These are phyloP conservation scores for Lapara coniferarum DNA, from an alignment of 2,888 invertebrate genomes.

Conservation along the genomic window DNA sequence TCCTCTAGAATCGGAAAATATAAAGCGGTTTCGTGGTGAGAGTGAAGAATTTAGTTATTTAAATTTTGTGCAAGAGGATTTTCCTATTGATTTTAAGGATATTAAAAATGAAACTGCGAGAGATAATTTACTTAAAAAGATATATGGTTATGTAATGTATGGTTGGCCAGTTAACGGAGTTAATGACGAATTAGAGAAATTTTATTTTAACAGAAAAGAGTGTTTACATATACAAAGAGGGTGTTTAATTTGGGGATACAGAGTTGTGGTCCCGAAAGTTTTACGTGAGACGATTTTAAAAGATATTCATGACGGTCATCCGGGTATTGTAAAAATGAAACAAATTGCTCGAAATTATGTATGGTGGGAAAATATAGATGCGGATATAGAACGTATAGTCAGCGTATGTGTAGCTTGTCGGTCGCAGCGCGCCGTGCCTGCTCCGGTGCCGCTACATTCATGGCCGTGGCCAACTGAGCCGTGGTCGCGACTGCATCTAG, in stretches of 20 bases:
- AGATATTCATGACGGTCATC: constrained; percentile 15
- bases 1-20: background rate
- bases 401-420: background rate
- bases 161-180: background rate
- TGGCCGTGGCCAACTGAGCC: background rate
- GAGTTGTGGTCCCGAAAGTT: background rate
- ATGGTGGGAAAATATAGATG: background rate
- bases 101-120: background rate
- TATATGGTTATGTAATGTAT: background rate
- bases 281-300: background rate
- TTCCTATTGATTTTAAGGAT: background rate
- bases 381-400: background rate
- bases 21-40: too few species aligned
- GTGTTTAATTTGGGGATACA: background rate
- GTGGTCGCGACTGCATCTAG: background rate
- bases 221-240: background rate
- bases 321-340: constrained; percentile 6
- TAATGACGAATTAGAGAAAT: background rate
- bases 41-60: background rate
- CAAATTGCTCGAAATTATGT: background rate
- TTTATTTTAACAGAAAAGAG: background rate
- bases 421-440: background rate
- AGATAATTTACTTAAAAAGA: background rate
- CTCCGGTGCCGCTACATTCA: background rate
- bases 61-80: background rate